A percentile compares a stretch with the other conserved stretches of the same genome.
Conservation (phyloP, 1,140 invertebrate genomes). For the Tachypleus tridentatus region DNA sequence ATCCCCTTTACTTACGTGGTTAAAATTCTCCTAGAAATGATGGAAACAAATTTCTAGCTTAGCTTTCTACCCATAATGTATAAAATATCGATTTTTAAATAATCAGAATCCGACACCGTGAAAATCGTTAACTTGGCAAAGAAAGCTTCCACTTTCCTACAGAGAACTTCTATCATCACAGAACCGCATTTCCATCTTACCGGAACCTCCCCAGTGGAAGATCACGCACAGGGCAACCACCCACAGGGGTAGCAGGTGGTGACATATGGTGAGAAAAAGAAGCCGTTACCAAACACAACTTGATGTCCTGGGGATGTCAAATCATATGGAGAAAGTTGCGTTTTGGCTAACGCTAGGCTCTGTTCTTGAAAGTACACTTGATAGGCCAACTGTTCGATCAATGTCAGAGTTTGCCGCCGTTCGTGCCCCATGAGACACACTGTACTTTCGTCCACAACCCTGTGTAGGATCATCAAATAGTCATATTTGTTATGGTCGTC, state of each 20-base stretch:
- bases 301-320: not conserved
- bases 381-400: slow-evolving; percentile 81
- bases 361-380: slow-evolving; percentile 47
- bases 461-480: slow-evolving; percentile 83
- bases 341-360: slow-evolving; percentile 5
- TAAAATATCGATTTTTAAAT: too few species aligned
- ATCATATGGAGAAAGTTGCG: not conserved
- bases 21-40: too few species aligned
- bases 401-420: slow-evolving; percentile 75
- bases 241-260: slow-evolving; percentile 52
- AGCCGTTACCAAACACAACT: not conserved
- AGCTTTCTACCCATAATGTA: too few species aligned
- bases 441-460: slow-evolving; percentile 90
- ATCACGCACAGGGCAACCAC: slow-evolving; percentile 50
- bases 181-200: too few species aligned
- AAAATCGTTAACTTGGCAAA: too few species aligned
- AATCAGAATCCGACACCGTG: too few species aligned
- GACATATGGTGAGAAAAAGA: slow-evolving; percentile 1
- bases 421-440: slow-evolving; percentile 98
- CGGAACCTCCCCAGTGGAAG: too few species aligned
- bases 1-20: too few species aligned
- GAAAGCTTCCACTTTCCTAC: too few species aligned
- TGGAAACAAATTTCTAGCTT: too few species aligned
- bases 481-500: slow-evolving; percentile 84
- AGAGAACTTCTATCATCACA: too few species aligned